Evolutionary conservation across 2,797 vertebrate genomes (phyloP).

Genomic region (Simalia tracyae): DNA sequence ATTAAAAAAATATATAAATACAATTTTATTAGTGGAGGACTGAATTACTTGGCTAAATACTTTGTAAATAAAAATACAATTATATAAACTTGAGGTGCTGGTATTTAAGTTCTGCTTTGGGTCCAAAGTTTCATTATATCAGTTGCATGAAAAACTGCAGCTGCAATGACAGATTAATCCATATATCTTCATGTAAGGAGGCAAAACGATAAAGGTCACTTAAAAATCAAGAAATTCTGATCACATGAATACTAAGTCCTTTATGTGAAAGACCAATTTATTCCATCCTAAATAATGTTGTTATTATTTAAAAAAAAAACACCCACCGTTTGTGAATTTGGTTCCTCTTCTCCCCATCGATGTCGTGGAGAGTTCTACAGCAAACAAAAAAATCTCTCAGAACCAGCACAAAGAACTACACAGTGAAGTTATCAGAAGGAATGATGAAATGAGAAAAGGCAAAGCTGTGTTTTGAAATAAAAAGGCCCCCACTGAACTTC

Average conservation of each 20-base stretch:
- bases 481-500: not conserved
- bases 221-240: not conserved
- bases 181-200: not conserved
- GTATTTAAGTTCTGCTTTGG: not conserved
- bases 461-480: conserved; percentile 4
- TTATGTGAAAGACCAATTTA: not conserved
- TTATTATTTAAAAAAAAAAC: not conserved
- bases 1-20: not conserved
- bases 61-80: not conserved
- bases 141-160: not conserved
- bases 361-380: conserved; percentile 82
- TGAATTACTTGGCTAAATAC: not conserved
- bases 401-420: conserved; percentile 47
- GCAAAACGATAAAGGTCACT: not conserved
- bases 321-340: conserved; percentile 79
- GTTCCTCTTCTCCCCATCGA: conserved; percentile 83
- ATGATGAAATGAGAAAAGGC: conserved; percentile 5
- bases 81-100: not conserved
- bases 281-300: conserved; percentile 23
- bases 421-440: not conserved
- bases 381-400: conserved; percentile 51
- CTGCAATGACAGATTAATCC: not conserved
- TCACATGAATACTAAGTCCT: not conserved
- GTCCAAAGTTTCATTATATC: not conserved
- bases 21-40: not conserved